Conservation (phyloP, 2,797 vertebrate species). For the Cheirogaleus major region DNA sequence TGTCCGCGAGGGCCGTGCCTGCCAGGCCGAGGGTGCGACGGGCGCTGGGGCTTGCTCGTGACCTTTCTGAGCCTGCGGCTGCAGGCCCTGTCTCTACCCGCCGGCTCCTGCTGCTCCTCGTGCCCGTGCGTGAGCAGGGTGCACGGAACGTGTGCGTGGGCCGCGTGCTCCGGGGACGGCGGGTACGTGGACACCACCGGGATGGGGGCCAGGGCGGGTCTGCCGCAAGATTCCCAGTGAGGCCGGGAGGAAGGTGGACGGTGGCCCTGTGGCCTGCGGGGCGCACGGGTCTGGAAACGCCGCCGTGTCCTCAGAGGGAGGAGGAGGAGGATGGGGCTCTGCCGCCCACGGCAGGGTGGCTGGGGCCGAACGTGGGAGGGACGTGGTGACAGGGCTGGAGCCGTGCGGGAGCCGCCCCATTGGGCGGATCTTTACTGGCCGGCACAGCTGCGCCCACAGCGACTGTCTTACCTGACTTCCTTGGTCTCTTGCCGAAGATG, state of each 20-base stretch:
- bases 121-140: not conserved
- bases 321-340: too few relatives aligned
- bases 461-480: fast-evolving
- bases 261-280: not conserved
- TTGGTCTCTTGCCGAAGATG: not conserved
- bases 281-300: not conserved
- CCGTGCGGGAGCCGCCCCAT: too few relatives aligned
- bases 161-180: fast-evolving
- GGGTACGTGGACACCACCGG: fast-evolving
- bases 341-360: not conserved
- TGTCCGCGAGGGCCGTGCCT: not conserved
- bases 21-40: too few relatives aligned
- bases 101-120: not conserved
- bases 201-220: too few relatives aligned
- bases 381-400: too few relatives aligned
- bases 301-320: not conserved
- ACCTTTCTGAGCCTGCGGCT: not conserved
- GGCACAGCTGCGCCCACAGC: fast-evolving
- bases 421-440: too few relatives aligned
- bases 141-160: not conserved
- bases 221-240: fast-evolving
- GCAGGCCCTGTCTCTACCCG: not conserved
- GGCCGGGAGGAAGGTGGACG: not conserved
- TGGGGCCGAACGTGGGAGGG: not conserved
- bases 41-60: not conserved